Base-by-base conservation (phyloP, 2,113 vertebrate genomes). In the Malaclemys terrapin region DNA sequence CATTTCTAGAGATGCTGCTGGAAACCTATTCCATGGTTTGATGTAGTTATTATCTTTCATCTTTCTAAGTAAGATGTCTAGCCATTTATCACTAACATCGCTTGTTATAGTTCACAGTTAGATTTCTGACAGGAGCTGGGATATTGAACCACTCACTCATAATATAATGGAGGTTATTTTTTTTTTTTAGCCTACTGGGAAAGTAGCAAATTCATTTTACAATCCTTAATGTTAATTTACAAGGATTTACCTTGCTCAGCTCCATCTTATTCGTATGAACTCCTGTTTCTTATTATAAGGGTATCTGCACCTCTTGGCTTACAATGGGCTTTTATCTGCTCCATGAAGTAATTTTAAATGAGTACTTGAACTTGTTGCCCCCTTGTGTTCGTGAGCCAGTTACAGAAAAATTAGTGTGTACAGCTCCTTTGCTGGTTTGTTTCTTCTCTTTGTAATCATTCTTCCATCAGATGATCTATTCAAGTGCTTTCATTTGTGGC, bases 271-370 rank as follows among this genome's bases (percentile, higher is more conserved):
- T 96, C 93, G 49, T 94, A 38, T 94, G 72, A 81, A 42, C 49
- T 75, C 45, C 7, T 50, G 90, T 93, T 84, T 24, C 8, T 8
- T 35, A 9, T 79, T 84, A 91, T 38, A 59, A 89, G 24, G 72
- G 84, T 76, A 82, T 90, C 72, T 65, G 49, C 53, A 56, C 1
- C 35, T 1, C 27, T 38, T 90, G n/a, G 17, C 82, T 84, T 80
- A 94, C 29, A 85, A 75, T 81, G 83, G n/a, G 85, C 69, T 95
- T 97, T 97, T 88, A 90, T 90, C 62, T 95, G 82, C 93, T 96
- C 78, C 2, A 0, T 84, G 57, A 84, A 85, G 17, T 94, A 93
- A 94, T 94, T 96, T 90, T 88, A 92, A 96, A 91, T 20, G 53
- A 93, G 47, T 54, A 87, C 27, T 91, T 91, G 20, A 76, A 49